phyloP scores from a whole-genome alignment of 92 coral and sea anemone genomes.

The Parazoanthus darwini region DNA sequence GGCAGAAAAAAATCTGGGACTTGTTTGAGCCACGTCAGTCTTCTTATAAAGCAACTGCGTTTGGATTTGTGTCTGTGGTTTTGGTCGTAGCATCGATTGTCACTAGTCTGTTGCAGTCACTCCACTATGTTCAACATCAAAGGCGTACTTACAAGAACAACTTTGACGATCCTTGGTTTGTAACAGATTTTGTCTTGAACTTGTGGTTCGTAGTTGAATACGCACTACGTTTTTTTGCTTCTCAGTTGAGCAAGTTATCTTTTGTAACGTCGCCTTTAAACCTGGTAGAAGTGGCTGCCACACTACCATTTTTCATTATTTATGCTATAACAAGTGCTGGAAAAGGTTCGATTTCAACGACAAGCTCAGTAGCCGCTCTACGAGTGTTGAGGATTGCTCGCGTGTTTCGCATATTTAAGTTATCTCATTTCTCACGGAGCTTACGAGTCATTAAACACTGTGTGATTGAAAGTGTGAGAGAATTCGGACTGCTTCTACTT shows the following conservation, averaged over 20 bases:
- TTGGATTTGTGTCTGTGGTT: conserved; percentile 32
- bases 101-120: conserved; percentile 26
- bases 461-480: conserved; percentile 48
- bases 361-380: conserved; percentile 38
- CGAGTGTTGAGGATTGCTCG: conserved; percentile 50
- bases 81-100: conserved; percentile 44
- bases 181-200: conserved; percentile 21
- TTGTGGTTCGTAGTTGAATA: conserved; percentile 53
- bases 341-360: background rate
- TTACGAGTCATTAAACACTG: conserved; percentile 49
- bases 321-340: background rate
- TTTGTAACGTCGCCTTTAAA: conserved; percentile 53
- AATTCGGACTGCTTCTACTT: conserved; percentile 46
- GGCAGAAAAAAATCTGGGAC: conserved; percentile 44
- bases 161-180: conserved; percentile 40
- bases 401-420: conserved; percentile 53
- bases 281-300: conserved; percentile 49
- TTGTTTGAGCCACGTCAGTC: conserved; percentile 49
- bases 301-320: conserved; percentile 44
- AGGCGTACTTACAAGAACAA: background rate
- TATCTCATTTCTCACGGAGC: conserved; percentile 54
- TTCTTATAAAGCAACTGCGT: conserved; percentile 24
- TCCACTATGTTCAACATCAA: conserved; percentile 4
- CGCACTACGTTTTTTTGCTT: conserved; percentile 40
- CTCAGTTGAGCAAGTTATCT: conserved; percentile 35